Base-by-base conservation (phyloP, 2,113 vertebrate genomes). In the Tupaia chinensis region DNA sequence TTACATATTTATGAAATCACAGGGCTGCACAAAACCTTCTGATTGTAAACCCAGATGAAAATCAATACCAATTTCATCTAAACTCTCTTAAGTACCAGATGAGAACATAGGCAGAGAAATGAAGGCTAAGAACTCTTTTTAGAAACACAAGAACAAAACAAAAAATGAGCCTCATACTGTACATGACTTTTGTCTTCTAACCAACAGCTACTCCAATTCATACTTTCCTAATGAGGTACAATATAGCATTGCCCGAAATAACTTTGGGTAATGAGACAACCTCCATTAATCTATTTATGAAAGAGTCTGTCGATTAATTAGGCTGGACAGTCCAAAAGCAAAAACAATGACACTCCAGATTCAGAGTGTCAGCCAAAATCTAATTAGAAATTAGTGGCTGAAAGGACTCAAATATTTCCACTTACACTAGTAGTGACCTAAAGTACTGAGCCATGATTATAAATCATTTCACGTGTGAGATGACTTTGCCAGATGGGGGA, bases 271-370 rank as follows among this genome's bases (percentile, higher is more conserved):
- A 98, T 97, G 86, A 97, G 97, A 98, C 77, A 88, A 98, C 92
- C 77, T 97, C 90, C 95, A 97, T 98, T 98, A 98, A 98, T 98
- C 98, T 97, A 93, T 89, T 98, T 96, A 94, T 89, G 88, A 98
- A 97, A 94, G 96, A 97, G 97, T 70, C 90, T 96, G 86, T 96
- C 98, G 91, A 93, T 98, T 98, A 98, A 98, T 98, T 96, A 98
- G 95, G 60, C 91, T 97, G 96, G 98, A 98, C 97, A 98, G 93
- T 92, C 94, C 95, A 98, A 98, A 98, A 97, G 95, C 93, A 96
- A 97, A 93, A 98, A 97, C 95, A 97, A 89, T 76, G 96, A 77
- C 90, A 97, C 66, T 93, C 81, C 44, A 80, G 12, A 94, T 94
- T 96, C 93, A 93, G 69, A 80, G 54, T 92, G 96, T 95, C 97